phyloP scores from a whole-genome alignment of 2,888 invertebrate species.

The Macropis europaea region DNA sequence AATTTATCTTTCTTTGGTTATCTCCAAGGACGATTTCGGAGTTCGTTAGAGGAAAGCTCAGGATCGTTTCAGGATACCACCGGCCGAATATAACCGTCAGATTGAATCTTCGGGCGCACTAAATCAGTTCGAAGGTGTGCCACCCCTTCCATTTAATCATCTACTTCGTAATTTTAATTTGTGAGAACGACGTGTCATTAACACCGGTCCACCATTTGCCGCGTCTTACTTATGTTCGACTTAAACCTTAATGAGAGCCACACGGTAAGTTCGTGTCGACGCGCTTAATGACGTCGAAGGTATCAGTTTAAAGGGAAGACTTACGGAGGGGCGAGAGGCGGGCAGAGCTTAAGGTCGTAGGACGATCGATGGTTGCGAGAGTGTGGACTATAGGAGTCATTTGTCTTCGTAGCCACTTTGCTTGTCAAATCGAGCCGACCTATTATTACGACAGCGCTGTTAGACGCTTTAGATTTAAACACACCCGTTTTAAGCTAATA shows the following conservation, averaged over 20 bases:
- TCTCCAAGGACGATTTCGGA: too few relatives aligned
- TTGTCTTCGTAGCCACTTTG: slow-evolving; percentile 72
- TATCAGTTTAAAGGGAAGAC: slow-evolving; percentile 54
- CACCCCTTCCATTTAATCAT: slow-evolving; percentile 39
- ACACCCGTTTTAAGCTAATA: slow-evolving; percentile 58
- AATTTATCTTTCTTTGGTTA: too few relatives aligned
- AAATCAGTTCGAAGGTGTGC: slow-evolving; percentile 19
- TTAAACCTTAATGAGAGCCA: slow-evolving; percentile 64
- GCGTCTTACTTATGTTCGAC: slow-evolving; percentile 58
- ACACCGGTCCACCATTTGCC: slow-evolving; percentile 47
- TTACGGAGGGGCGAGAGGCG: not conserved
- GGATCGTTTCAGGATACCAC: not conserved
- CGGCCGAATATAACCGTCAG: not conserved
- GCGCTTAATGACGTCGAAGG: slow-evolving; percentile 65
- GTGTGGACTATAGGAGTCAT: slow-evolving; percentile 60
- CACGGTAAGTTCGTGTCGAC: slow-evolving; percentile 41
- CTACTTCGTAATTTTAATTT: slow-evolving; percentile 53
- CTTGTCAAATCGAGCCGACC: slow-evolving; percentile 66
- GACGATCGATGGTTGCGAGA: slow-evolving; percentile 51
- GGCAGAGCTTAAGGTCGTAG: slow-evolving; percentile 36
- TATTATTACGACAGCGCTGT: slow-evolving; percentile 57
- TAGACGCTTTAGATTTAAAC: slow-evolving; percentile 63
- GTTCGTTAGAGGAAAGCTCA: too few relatives aligned
- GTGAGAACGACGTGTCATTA: slow-evolving; percentile 53
- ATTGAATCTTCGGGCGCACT: slow-evolving; percentile 3